Conservation (phyloP, 2,888 invertebrate genomes). For the Trichopoda pennipes region DNA sequence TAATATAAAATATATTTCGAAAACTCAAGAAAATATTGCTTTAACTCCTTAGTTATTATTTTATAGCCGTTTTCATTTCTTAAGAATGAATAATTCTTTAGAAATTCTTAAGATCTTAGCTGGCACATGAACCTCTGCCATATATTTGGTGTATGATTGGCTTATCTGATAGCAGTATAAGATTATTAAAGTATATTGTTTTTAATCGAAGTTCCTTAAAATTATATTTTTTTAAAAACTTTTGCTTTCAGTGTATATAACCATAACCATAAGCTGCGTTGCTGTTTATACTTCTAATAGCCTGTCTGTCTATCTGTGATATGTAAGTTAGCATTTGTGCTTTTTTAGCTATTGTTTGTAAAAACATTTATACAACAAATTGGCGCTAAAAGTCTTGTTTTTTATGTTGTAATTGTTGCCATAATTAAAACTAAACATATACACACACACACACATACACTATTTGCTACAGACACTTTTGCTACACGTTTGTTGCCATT, state of each 20-base stretch:
- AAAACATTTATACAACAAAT: conserved; percentile 73
- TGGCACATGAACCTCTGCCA: too few species aligned
- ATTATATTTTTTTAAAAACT: too few species aligned
- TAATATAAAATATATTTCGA: too few species aligned
- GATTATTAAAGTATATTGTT: too few species aligned
- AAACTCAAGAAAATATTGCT: too few species aligned
- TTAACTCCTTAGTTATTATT: too few species aligned
- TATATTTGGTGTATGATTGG: too few species aligned
- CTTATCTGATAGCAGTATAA: too few species aligned
- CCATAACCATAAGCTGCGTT: background rate
- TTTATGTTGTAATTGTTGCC: conserved; percentile 71
- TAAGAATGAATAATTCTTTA: too few species aligned
- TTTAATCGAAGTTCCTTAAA: too few species aligned
- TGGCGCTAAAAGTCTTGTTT: conserved; percentile 79
- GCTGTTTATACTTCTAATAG: conserved; percentile 19
- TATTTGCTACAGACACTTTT: conserved; percentile 14
- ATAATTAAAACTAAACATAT: conserved; percentile 58
- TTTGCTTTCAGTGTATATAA: conserved; percentile 32
- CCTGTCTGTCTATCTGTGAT: conserved; percentile 8
- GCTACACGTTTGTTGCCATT: conserved; percentile 32
- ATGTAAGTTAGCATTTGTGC: conserved; percentile 5
- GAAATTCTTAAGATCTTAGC: too few species aligned
- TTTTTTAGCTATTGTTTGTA: conserved; percentile 68
- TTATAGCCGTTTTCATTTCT: too few species aligned
- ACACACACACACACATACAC: conserved; percentile 8